Base-by-base conservation (phyloP, 2,888 invertebrate species). In the Aporophyla lueneburgensis region DNA sequence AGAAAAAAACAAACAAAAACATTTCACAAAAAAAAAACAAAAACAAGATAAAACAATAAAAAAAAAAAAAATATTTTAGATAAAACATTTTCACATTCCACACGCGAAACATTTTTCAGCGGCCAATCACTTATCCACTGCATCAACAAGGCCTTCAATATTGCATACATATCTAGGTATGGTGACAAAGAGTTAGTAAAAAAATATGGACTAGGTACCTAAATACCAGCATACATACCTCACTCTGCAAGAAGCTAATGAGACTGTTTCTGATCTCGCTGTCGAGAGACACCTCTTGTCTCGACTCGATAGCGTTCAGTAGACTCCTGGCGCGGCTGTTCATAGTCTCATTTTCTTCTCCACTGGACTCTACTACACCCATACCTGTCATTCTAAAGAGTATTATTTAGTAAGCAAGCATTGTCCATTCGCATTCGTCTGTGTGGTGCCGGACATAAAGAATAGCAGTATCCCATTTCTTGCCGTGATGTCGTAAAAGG, bases 201-300 rank as follows among this genome's bases (percentile, higher is more conserved):
- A n/a, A 62, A 62, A 40, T 40, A 43, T 65, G 12, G 12, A 10
- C 9, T 43, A 46, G 14, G 65, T 49, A 65, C 19, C 7, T 24
- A 65, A 43, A 4, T 27, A 14, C 21, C 27, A 21, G 9, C 54
- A 10, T 67, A 95, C 54, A 10, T 67, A 95, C 95, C 80, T 95
- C 94, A 68, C 94, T 95, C 78, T 95, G 93, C 62, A 95, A 83
- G 76, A 95, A 95, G 61, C 84, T 88, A 0, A 89, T 85, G 19
- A 95, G 87, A 2, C 90, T 92, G 1, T 91, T 89, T 46, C 86
- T 87, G 68, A 95, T 89, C 74, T 92, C 92, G 6, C 83, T 79
- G 74, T 94, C 93, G 7, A 93, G 78, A 3, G 90, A 83, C 54
- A 85, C 76, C 21, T 86, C 85, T 40, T 89, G 90, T 54, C 89